phyloP scores from a whole-genome alignment of 2,113 vertebrate genomes.

The Sturnus vulgaris region DNA sequence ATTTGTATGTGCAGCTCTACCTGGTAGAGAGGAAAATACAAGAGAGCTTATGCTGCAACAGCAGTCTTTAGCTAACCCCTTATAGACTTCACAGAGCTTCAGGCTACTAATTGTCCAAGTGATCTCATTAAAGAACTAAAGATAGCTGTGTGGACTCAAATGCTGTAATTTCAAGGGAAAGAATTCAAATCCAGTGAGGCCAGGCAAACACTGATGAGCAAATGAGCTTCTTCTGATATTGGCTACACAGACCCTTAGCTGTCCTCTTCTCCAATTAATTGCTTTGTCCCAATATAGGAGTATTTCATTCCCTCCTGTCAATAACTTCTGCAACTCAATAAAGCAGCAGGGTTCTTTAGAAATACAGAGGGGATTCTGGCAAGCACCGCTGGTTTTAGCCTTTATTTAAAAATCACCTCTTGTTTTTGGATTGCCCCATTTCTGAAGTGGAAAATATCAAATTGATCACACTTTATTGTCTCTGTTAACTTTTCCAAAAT shows the following conservation, averaged over 20 bases:
- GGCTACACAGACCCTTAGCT: not conserved
- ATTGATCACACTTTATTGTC: not conserved
- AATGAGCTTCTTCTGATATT: not conserved
- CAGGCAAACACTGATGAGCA: not conserved
- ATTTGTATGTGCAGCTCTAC: not conserved
- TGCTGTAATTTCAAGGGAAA: not conserved
- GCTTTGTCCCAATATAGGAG: not conserved
- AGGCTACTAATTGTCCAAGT: slow-evolving; percentile 33
- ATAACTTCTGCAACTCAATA: not conserved
- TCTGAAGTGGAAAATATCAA: not conserved
- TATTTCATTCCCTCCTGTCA: not conserved
- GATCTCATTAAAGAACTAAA: slow-evolving; percentile 65
- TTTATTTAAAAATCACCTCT: not conserved
- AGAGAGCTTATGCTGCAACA: not conserved
- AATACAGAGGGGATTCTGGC: not conserved
- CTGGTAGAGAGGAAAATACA: not conserved
- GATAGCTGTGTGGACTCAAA: slow-evolving; percentile 25
- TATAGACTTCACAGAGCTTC: not conserved
- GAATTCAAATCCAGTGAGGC: slow-evolving; percentile 23
- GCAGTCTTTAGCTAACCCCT: not conserved
- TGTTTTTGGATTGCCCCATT: not conserved
- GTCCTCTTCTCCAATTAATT: not conserved
- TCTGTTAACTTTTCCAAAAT: not conserved
- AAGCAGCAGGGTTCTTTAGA: not conserved
- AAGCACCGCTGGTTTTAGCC: not conserved